Base-by-base conservation (phyloP, 2,797 vertebrate genomes). In the Tapirus indicus region DNA sequence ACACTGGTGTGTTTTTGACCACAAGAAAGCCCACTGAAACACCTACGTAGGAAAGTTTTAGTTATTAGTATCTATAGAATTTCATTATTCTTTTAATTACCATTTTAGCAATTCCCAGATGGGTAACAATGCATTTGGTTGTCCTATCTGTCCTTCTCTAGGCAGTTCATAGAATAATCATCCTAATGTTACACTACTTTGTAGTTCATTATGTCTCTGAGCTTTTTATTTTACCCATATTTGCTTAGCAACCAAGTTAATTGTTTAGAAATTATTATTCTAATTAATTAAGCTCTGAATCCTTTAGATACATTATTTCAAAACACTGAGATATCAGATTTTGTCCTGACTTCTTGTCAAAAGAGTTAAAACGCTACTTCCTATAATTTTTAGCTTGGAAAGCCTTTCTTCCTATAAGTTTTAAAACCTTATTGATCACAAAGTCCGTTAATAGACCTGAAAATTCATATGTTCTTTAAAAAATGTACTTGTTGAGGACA, bases 81-180 rank as follows among this genome's bases (percentile, higher is more conserved):
- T 92, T 23, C 90, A 94, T 97, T 97, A 97, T 98, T 98, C 97
- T 97, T 98, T 98, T 99, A 99, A 99, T 99, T 98, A 98, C 85
- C 93, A 89, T 92, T 98, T 98, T 93, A 97, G 86, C 95, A 98
- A 69, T 98, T 89, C 97, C 97, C 95, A 97, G 94, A 72, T 94
- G 79, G 93, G 92, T 96, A 97, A 93, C 97, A 94, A 21, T 98
- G 93, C 96, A 97, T 97, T 97, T 98, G 96, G 98, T 95, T 98
- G 96, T 98, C 98, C 97, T 98, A 75, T 4, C 35, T 98, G 97
- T 98, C 98, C 97, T 98, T 98, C 47, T 13, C 5, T 7, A 23
- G 44, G n/a, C 97, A 98, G 94, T 97, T 97, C 96, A 84, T 75
- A 97, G 98, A 94, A 98, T 98, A 98, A 98, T 98, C 97, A 88